Base-by-base conservation (phyloP, 2,113 vertebrate genomes). In the Donacobius atricapilla region DNA sequence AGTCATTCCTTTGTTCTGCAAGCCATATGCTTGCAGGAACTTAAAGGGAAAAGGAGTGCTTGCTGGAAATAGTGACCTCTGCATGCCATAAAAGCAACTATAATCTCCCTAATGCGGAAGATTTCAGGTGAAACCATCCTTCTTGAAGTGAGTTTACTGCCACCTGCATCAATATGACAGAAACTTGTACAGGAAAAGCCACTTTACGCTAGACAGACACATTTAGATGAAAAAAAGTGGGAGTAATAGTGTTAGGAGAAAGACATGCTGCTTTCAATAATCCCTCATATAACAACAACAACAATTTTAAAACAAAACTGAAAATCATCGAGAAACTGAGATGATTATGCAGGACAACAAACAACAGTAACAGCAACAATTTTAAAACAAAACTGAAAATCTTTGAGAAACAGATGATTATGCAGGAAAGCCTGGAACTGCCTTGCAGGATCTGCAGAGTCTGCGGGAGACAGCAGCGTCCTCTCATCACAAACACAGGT, bases 401-500 rank as follows among this genome's bases (percentile, higher is more conserved):
- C 17, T 73, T 54, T 53, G 20, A 44, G 50, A 76, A 79, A 60
- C 14, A 79, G 28, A 68, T 16, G 51, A 64, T 80, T n/a, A 35
- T 2, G 1, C 22, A 84, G 56, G 17, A 75, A 37, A 87, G 63
- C 11, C 16, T 37, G 19, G 64, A 50, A 33, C 2, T 58, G 70
- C 30, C 56, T 66, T 54, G 35, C 35, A 89, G 83, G 72, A 58
- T 47, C 57, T 31, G 21, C 60, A 19, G 48, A 63, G 33, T 58
- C 35, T 45, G 71, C n/a, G 79, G 66, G 30, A 68, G 60, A 66
- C 2, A 8, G 64, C 48, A 39, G 61, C 2, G 2, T 54, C 64
- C 78, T 68, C 66, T 86, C 57, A 94, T 71, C 68, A 54, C 42
- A 83, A 82, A 73, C 50, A 71, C 87, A 97, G 88, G 86, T 91